Evolutionary conservation across 2,888 invertebrate genomes (phyloP).

Genomic region (Sphaerophoria rueppellii): DNA sequence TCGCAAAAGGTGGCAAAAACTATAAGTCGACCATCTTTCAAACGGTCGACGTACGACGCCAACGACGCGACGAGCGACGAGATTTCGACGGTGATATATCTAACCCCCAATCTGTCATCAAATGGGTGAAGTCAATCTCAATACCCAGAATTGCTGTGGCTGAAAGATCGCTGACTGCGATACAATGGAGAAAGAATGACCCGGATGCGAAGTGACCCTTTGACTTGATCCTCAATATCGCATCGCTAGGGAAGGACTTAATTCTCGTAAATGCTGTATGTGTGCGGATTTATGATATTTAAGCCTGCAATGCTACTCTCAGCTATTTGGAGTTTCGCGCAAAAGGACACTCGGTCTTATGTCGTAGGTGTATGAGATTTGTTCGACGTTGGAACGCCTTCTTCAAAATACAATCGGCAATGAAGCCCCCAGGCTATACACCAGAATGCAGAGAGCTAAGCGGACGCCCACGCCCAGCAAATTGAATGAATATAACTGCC

Average conservation of each 20-base stretch:
- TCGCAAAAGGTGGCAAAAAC: constrained; percentile 63
- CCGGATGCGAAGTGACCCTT: constrained; percentile 69
- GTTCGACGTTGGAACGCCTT: constrained; percentile 72
- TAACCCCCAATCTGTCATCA: constrained; percentile 56
- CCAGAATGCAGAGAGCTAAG: constrained; percentile 63
- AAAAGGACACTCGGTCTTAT: constrained; percentile 68
- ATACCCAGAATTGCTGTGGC: constrained; percentile 33
- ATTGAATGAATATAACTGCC: constrained; percentile 67
- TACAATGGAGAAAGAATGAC: constrained; percentile 58
- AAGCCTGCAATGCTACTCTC: constrained; percentile 1
- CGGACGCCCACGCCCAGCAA: constrained; percentile 72
- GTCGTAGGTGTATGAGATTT: constrained; percentile 74
- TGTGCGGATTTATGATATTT: constrained; percentile 61
- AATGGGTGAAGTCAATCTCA: constrained; percentile 41
- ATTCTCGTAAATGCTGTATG: constrained; percentile 6
- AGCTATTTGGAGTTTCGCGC: constrained; percentile 44
- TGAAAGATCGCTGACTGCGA: constrained; percentile 24
- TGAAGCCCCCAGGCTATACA: constrained; percentile 67
- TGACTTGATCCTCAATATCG: constrained; percentile 46
- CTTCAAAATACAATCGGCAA: constrained; percentile 70
- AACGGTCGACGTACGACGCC: background rate
- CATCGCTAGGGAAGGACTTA: constrained; percentile 7
- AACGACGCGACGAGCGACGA: background rate
- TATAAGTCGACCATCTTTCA: constrained; percentile 47
- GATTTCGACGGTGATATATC: constrained; percentile 44